Evolutionary conservation across 2,113 vertebrate genomes (phyloP).

Genomic region (Coturnix japonica): DNA sequence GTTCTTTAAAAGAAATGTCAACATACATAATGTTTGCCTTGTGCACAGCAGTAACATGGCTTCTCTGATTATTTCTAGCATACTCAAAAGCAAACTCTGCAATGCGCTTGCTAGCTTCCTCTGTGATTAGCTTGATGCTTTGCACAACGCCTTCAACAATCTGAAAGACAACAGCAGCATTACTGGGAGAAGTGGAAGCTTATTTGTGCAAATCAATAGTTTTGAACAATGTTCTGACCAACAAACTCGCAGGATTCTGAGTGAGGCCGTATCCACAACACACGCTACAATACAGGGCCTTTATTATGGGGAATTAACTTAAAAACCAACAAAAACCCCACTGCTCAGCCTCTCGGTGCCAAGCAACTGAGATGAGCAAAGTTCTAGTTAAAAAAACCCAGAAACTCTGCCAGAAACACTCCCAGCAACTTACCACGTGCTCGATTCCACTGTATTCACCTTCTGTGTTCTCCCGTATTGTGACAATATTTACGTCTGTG

Average conservation of each 20-base stretch:
- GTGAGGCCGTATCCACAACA: neutral
- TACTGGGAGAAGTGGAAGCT: neutral
- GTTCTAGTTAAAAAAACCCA: neutral
- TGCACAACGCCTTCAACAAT: conserved; percentile 97
- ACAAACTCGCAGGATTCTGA: neutral
- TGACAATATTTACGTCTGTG: conserved; percentile 89
- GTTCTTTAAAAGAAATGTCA: neutral
- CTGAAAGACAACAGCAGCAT: conserved; percentile 73
- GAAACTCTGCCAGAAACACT: rapidly evolving
- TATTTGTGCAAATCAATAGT: neutral
- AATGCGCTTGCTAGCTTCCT: conserved; percentile 90
- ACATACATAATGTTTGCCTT: conserved; percentile 98
- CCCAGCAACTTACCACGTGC: conserved; percentile 83
- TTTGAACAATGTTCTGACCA: neutral
- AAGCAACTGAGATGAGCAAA: neutral
- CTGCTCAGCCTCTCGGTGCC: neutral
- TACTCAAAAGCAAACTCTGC: conserved; percentile 97
- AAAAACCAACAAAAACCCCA: neutral
- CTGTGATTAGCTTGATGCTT: conserved; percentile 97
- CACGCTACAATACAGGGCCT: neutral
- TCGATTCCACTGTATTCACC: conserved; percentile 96
- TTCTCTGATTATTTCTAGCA: conserved; percentile 91
- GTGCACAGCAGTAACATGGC: conserved; percentile 93
- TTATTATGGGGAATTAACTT: neutral
- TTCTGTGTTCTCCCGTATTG: conserved; percentile 89